A percentile compares a stretch with the other conserved stretches of the same genome.
Conservation (phyloP, 2,113 vertebrate species). For the Alectura lathami region DNA sequence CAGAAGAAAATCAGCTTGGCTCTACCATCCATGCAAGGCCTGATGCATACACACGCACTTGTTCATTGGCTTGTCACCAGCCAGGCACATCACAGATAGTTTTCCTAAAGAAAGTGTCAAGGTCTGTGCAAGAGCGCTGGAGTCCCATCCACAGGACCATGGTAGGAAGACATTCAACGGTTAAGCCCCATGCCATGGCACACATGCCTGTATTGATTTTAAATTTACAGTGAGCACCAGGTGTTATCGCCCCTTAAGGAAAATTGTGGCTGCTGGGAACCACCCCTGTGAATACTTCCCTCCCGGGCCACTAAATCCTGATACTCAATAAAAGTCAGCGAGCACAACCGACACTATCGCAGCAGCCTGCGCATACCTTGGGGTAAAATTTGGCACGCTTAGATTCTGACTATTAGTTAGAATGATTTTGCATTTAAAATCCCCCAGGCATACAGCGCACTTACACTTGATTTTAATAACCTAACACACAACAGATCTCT, state of each 20-base stretch:
- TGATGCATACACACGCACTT: rapidly evolving
- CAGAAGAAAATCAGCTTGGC: background rate
- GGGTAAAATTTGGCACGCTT: conserved; percentile 4
- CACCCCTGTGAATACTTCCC: background rate
- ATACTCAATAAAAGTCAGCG: conserved; percentile 35
- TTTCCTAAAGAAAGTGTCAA: background rate
- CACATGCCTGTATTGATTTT: background rate
- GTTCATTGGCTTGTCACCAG: background rate
- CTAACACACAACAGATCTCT: background rate
- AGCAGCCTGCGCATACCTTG: background rate
- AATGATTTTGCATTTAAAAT: background rate
- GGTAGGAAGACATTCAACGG: rapidly evolving
- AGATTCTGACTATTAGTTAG: background rate
- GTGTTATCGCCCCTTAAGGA: background rate
- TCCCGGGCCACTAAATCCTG: conserved; percentile 34
- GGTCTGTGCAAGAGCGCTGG: background rate
- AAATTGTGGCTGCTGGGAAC: background rate
- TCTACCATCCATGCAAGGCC: background rate
- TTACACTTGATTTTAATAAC: background rate
- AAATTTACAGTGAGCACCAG: background rate
- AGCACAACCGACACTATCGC: background rate
- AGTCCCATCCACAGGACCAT: rapidly evolving
- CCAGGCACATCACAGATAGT: background rate
- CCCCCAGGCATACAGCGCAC: background rate
- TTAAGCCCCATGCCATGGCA: background rate